Percentiles rank a stretch among this genome's conserved stretches.
These are phyloP conservation scores for Chaetodon auriga DNA, from an alignment of 2,113 vertebrate genomes.

Conservation along the genomic window DNA sequence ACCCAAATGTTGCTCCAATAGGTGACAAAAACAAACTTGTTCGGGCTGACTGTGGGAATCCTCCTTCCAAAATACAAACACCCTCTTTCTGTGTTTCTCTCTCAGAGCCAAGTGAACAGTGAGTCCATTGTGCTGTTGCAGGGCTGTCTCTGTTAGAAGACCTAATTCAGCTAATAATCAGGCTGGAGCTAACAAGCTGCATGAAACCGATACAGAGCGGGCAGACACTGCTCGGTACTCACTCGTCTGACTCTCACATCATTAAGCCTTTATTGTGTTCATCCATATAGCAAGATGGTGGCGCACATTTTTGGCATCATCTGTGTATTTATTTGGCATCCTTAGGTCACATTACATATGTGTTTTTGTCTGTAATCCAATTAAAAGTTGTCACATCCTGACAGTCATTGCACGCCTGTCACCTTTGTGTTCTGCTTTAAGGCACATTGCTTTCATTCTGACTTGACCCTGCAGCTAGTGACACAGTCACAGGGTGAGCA, in stretches of 20 bases:
- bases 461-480: background rate
- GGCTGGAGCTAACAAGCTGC: conserved; percentile 28
- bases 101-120: conserved; percentile 48
- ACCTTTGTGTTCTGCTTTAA: background rate
- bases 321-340: background rate
- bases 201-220: conserved; percentile 55
- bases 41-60: conserved; percentile 50
- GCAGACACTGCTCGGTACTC: background rate
- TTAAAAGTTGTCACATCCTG: background rate
- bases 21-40: conserved; percentile 38
- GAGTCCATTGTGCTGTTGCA: conserved; percentile 44
- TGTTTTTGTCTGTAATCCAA: background rate
- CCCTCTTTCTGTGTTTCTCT: conserved; percentile 9
- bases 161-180: conserved; percentile 72
- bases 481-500: background rate
- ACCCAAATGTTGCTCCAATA: conserved; percentile 38
- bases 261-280: background rate
- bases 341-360: background rate
- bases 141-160: conserved; percentile 40
- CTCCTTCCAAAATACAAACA: conserved; percentile 10
- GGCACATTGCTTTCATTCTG: conserved; percentile 17
- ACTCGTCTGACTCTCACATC: conserved; percentile 20
- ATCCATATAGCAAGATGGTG: background rate
- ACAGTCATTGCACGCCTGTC: background rate
- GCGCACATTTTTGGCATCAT: background rate